Evolutionary conservation across 2,113 vertebrate genomes (phyloP).

Genomic region (Semnornis frantzii): DNA sequence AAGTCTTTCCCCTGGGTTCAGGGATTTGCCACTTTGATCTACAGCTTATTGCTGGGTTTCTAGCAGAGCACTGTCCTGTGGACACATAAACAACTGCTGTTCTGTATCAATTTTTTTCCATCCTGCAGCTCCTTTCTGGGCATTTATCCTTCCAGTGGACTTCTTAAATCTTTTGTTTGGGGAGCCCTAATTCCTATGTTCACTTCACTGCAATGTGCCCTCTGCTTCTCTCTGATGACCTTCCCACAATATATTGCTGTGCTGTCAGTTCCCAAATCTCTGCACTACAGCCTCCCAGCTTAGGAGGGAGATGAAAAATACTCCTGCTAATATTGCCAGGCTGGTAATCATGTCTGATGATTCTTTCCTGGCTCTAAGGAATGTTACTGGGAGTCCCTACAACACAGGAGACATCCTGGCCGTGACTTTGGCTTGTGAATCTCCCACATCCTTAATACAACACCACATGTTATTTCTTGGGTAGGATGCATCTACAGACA

Average conservation of each 20-base stretch:
- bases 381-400: too few species aligned
- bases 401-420: accelerated
- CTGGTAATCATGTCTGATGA: background rate
- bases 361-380: background rate
- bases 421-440: background rate
- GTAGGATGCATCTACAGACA: background rate
- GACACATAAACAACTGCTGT: background rate
- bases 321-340: background rate
- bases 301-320: background rate
- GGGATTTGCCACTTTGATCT: constrained; percentile 9
- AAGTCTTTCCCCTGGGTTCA: background rate
- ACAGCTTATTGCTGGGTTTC: background rate
- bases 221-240: background rate
- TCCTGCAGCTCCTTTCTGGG: background rate
- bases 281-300: background rate
- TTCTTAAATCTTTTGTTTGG: background rate
- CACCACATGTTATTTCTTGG: background rate
- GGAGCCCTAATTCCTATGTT: background rate
- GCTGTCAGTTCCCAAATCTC: background rate
- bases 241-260: background rate
- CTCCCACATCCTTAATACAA: background rate
- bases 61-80: background rate
- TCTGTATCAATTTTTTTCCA: background rate
- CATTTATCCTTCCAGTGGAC: background rate
- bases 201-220: background rate